Percentiles rank a stretch among this genome's conserved stretches.
Evolutionary conservation across 64 coral and sea anemone genomes (phyloP).

Genomic region (Actinia equina): DNA sequence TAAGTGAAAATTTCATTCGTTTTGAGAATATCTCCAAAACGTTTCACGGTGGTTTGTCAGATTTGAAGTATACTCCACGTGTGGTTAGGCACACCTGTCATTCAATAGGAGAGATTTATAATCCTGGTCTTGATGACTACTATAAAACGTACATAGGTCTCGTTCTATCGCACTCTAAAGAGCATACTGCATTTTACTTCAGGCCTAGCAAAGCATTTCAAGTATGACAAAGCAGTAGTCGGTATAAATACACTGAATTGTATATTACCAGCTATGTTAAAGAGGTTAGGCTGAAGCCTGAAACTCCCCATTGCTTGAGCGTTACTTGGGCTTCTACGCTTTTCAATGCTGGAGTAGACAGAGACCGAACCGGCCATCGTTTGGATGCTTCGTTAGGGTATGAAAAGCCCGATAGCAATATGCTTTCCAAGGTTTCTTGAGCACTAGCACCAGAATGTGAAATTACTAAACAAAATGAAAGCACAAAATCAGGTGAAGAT

Average conservation of each 20-base stretch:
- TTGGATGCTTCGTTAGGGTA: constrained; percentile 4
- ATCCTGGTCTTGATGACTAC: constrained; percentile 58
- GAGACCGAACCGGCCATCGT: constrained; percentile 12
- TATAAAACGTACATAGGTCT: constrained; percentile 69
- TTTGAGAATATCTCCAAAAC: constrained; percentile 35
- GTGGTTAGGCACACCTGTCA: constrained; percentile 12
- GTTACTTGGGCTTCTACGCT: constrained; percentile 17
- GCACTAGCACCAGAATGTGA: no score
- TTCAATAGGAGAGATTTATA: constrained; percentile 1
- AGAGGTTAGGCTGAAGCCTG: neutral
- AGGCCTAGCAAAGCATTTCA: constrained; percentile 18
- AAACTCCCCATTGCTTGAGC: neutral
- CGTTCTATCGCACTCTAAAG: constrained; percentile 39
- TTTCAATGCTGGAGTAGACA: constrained; percentile 24
- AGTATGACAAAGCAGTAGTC: constrained; percentile 11
- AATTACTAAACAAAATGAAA: no score
- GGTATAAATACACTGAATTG: constrained; percentile 26
- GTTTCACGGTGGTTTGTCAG: constrained; percentile 17
- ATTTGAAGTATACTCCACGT: neutral
- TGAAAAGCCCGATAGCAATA: constrained; percentile 1
- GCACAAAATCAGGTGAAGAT: no score
- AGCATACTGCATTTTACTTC: constrained; percentile 26
- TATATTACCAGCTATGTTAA: constrained; percentile 29
- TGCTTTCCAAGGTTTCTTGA: neutral
- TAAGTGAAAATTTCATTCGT: neutral